phyloP scores from a whole-genome alignment of 2,888 invertebrate genomes.

The Troilus luridus region DNA sequence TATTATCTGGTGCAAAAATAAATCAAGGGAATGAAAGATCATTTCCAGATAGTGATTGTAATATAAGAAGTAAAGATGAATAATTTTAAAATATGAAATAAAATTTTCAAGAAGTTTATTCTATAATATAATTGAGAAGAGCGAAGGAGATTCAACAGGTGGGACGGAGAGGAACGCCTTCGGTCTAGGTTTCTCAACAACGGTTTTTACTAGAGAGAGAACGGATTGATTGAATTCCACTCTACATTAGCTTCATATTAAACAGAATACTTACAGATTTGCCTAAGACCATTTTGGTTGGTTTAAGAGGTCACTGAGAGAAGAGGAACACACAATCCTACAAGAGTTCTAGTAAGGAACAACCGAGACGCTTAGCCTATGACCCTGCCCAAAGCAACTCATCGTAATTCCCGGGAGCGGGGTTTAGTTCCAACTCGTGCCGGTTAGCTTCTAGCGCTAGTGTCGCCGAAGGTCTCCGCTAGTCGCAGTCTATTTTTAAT shows the following conservation, averaged over 20 bases:
- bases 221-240: not conserved
- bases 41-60: not conserved
- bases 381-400: constrained; percentile 50
- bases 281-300: constrained; percentile 63
- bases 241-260: not conserved
- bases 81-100: not conserved
- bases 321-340: not conserved
- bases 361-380: constrained; percentile 32
- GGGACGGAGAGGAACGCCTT: constrained; percentile 21
- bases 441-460: not conserved
- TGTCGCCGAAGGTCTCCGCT: constrained; percentile 39
- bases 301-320: not conserved
- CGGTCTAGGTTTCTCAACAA: not conserved
- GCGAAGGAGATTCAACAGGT: constrained; percentile 8
- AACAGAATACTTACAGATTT: constrained; percentile 62
- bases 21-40: not conserved
- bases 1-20: not conserved
- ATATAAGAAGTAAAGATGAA: not conserved
- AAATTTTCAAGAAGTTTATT: not conserved
- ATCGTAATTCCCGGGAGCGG: constrained; percentile 55
- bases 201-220: constrained; percentile 7
- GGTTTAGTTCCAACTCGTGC: constrained; percentile 12
- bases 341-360: not conserved
- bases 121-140: not conserved
- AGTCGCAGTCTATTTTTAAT: constrained; percentile 24